A percentile compares a stretch with the other conserved stretches of the same genome.
Evolutionary conservation across 1,140 invertebrate genomes (phyloP).

Genomic region (Chironomus striatipennis): DNA sequence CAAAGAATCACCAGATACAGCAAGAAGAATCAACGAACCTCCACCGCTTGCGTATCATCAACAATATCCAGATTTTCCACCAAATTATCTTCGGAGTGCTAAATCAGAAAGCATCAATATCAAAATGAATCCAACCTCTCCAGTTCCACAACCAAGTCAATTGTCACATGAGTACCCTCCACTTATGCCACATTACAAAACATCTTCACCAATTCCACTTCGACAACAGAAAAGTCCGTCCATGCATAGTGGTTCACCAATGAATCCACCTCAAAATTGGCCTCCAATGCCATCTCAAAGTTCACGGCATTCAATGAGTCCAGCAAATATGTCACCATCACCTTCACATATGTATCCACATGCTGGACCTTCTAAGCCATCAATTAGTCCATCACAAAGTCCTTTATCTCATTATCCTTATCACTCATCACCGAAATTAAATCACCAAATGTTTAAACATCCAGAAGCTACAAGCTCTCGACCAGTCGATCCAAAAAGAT

Average conservation of each 20-base stretch:
- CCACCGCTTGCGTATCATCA: not conserved
- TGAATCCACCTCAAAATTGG: conserved; percentile 16
- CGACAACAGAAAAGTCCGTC: not conserved
- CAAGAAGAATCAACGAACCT: not conserved
- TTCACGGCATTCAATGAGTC: not conserved
- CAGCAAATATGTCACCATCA: conserved; percentile 18
- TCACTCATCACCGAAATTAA: not conserved
- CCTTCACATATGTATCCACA: not conserved
- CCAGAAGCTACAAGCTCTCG: not conserved
- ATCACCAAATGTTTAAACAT: not conserved
- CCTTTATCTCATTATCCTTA: not conserved
- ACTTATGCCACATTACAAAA: not conserved
- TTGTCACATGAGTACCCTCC: not conserved
- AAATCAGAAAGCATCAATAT: not conserved
- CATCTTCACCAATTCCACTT: not conserved
- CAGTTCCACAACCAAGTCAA: not conserved
- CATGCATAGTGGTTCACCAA: not conserved
- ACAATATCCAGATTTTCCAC: conserved; percentile 19
- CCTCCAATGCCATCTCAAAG: not conserved
- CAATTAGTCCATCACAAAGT: conserved; percentile 7
- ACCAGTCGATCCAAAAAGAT: not conserved
- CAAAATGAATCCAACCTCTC: not conserved
- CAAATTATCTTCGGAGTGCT: not conserved
- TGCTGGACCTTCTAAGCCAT: not conserved
- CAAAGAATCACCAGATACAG: conserved; percentile 11